Conservation (phyloP, 2,888 invertebrate genomes). For the Chydorus sphaericus region DNA sequence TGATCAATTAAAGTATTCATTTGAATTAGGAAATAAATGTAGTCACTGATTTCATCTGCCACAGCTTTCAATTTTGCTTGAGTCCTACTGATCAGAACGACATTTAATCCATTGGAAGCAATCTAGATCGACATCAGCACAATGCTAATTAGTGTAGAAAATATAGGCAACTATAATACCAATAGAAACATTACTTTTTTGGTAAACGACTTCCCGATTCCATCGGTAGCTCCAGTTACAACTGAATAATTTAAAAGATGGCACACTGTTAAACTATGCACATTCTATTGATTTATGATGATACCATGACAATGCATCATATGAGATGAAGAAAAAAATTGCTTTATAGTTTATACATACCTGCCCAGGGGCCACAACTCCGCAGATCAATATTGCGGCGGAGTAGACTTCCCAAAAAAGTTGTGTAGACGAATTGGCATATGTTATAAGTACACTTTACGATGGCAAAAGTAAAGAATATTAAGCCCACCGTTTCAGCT, state of each 20-base stretch:
- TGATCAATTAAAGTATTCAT: not conserved
- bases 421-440: not conserved
- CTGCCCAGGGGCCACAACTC: not conserved
- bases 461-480: not conserved
- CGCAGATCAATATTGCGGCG: not conserved
- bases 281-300: not conserved
- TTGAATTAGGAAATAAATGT: not conserved
- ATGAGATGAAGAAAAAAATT: not conserved
- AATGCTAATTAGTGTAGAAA: not conserved
- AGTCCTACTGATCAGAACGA: not conserved
- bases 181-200: not conserved
- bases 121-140: not conserved
- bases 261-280: not conserved
- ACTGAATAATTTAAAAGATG: not conserved
- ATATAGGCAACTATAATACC: not conserved
- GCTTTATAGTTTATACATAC: not conserved
- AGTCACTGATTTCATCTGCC: not conserved
- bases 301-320: not conserved
- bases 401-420: not conserved
- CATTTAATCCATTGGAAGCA: not conserved
- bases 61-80: not conserved
- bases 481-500: not conserved
- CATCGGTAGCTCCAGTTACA: not conserved
- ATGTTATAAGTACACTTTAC: not conserved
- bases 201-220: not conserved